Percentiles rank a stretch among this genome's conserved stretches.
phyloP scores from a whole-genome alignment of 1,140 invertebrate species.

The Drosophila mauritiana region DNA sequence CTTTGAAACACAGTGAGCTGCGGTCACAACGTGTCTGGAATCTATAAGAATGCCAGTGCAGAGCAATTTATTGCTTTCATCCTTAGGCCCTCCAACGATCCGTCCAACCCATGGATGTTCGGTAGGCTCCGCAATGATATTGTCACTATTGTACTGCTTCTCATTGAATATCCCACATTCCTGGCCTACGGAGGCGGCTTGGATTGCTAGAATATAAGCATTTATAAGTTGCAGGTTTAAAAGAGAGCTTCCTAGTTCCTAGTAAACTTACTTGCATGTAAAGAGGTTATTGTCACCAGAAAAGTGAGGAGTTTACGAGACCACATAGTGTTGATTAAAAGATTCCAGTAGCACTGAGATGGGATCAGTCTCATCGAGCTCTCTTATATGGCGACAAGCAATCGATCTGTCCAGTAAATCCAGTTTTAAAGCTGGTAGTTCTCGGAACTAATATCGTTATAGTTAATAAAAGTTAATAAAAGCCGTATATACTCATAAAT shows the following conservation, averaged over 20 bases:
- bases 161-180: constrained; percentile 33
- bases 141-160: constrained; percentile 10
- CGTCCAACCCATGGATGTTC: constrained; percentile 31
- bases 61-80: not conserved
- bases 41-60: constrained; percentile 23
- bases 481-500: too few species aligned
- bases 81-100: not conserved
- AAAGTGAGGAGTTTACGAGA: not conserved
- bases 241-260: not conserved
- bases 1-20: constrained; percentile 14
- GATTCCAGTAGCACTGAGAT: constrained; percentile 4
- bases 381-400: constrained; percentile 5
- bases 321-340: constrained; percentile 3
- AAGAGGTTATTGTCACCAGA: not conserved
- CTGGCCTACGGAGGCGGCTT: not conserved
- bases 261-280: not conserved
- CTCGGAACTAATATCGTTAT: too few species aligned
- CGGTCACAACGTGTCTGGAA: constrained; percentile 13
- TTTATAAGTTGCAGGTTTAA: too few species aligned
- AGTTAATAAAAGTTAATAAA: too few species aligned
- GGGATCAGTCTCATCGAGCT: not conserved
- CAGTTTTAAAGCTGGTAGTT: constrained; percentile 5
- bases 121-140: not conserved
- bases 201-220: not conserved
- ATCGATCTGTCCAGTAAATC: not conserved